These are phyloP conservation scores for Drosophila lacicola DNA, from an alignment of 2,888 invertebrate genomes.

Conservation along the genomic window DNA sequence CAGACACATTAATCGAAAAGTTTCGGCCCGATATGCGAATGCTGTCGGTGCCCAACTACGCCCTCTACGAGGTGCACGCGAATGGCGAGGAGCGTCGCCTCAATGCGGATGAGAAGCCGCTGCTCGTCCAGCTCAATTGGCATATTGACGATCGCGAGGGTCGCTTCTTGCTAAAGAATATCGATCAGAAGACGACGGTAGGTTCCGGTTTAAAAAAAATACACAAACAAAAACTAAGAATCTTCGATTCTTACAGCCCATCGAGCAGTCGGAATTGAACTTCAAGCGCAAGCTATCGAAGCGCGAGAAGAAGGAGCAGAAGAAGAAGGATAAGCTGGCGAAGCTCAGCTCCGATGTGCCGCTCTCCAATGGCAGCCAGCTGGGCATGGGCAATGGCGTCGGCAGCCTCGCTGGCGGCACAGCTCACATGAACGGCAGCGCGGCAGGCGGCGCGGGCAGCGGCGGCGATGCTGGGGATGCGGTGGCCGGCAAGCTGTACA, in stretches of 20 bases:
- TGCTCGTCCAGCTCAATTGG: conserved; percentile 99
- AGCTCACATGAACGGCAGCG: conserved; percentile 85
- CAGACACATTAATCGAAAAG: conserved; percentile 97
- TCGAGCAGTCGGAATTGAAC: conserved; percentile 91
- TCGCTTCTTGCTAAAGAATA: conserved; percentile 95
- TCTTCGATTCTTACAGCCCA: conserved; percentile 85
- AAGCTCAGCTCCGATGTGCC: conserved; percentile 89
- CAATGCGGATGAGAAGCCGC: conserved; percentile 96
- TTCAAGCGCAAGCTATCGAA: conserved; percentile 98
- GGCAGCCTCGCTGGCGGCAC: conserved; percentile 28
- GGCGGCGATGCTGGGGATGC: conserved; percentile 85
- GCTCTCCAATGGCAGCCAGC: conserved; percentile 62
- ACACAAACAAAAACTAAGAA: background rate
- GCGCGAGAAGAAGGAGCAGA: conserved; percentile 98
- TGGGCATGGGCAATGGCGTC: conserved; percentile 58
- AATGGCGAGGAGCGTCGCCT: conserved; percentile 95
- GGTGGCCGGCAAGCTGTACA: conserved; percentile 96
- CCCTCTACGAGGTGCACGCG: conserved; percentile 91
- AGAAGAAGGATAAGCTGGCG: conserved; percentile 95
- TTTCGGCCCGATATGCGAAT: conserved; percentile 99
- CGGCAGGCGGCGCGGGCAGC: conserved; percentile 41
- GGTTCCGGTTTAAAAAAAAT: conserved; percentile 3
- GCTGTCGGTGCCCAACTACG: conserved; percentile 91
- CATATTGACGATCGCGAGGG: conserved; percentile 99
- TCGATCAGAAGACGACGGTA: conserved; percentile 91